Evolutionary conservation across 2,113 vertebrate genomes (phyloP), one percentile per base, ranked within the genome.

Genomic region (Phyllostomus discolor): DNA sequence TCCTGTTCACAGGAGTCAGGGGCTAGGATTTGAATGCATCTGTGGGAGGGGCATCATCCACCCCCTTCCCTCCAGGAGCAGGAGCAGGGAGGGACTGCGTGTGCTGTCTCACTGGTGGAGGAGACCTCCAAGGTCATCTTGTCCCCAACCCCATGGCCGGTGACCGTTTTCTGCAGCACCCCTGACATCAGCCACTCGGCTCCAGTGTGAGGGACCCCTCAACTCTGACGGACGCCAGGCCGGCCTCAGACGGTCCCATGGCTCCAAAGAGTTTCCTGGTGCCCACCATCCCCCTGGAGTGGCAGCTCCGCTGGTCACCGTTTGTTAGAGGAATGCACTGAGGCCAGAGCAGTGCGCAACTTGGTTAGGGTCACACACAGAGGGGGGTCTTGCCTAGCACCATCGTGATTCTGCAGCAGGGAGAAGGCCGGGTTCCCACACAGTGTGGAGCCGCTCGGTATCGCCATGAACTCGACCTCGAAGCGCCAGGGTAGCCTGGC

Each of bases 161-260:
- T 0, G 52, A 17, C 7, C n/a, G 1, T 41, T 38, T 78, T 31
- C 28, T 3, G 43, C 26, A 48, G 10, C 1, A 19, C 7, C 46
- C 33, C 81, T 2, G 19, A 35, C 2, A 24, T 33, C 80, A 35
- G n/a, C 16, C 70, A 10, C 2, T n/a, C 59, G 46, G 80, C 6
- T 12, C 48, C 57, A 14, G 7, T 4, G 5, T 4, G 2, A 28
- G 31, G 1, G 24, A 59, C 15, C 26, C 7, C 7, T 24, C 3
- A n/a, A 59, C 43, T 31, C 3, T 7, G 16, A 54, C 0, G 3
- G 52, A 54, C 67, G 35, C 10, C 52, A 2, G 6, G 31, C 15
- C 14, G 0, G 5, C 17, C 59, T 50, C 84, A 69, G 28, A n/a
- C 24, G 0, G 5, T 66, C 28, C 31, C 2, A 5, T n/a, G 11